A percentile compares a stretch with the other conserved stretches of the same genome.
Evolutionary conservation across 1,140 invertebrate species (phyloP).

Genomic region (Drosophila subpulchrella): DNA sequence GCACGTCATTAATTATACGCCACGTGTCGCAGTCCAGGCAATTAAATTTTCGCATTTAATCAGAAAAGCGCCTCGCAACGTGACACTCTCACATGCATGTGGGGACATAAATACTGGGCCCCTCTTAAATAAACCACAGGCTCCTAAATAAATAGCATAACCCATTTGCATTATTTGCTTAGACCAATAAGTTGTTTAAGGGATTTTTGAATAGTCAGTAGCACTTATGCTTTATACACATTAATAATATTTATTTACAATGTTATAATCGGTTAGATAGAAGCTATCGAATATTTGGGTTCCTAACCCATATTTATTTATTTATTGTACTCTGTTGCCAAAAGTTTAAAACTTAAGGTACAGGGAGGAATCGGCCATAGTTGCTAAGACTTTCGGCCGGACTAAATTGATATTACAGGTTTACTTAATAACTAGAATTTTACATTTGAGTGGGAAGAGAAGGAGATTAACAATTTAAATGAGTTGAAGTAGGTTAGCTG

Average conservation of each 20-base stretch:
- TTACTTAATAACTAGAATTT: no score
- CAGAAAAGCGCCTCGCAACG: conserved; percentile 59
- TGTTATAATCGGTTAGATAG: no score
- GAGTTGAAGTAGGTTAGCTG: no score
- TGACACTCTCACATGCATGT: conserved; percentile 42
- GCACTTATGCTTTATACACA: background rate
- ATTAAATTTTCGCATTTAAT: conserved; percentile 81
- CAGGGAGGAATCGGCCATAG: no score
- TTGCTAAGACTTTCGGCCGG: no score
- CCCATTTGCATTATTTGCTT: background rate
- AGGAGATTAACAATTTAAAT: no score
- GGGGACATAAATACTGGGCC: background rate
- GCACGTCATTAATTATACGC: conserved; percentile 77
- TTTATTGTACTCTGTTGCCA: no score
- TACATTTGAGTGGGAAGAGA: no score
- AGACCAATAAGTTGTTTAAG: background rate
- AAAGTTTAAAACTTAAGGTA: no score
- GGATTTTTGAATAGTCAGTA: background rate
- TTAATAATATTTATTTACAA: background rate
- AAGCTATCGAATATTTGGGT: no score
- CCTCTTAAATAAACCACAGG: conserved; percentile 1
- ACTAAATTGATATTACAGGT: no score
- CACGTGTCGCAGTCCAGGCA: conserved; percentile 69
- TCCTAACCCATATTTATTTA: no score
- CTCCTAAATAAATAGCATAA: background rate